Conservation (phyloP, 2,797 vertebrate species). For the Oophaga sylvatica region DNA sequence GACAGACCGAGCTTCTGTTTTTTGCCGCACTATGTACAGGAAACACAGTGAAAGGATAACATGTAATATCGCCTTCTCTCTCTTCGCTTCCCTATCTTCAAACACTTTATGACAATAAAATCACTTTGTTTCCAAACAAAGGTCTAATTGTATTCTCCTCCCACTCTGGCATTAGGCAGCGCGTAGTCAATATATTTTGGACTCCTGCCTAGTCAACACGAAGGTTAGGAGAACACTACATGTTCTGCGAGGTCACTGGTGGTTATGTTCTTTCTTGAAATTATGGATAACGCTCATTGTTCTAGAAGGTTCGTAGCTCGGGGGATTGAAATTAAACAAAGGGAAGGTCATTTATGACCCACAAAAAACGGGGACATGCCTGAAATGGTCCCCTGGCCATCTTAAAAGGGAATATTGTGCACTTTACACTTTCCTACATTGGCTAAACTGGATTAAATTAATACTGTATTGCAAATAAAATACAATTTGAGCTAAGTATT, state of each 20-base stretch:
- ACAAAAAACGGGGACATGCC: not conserved
- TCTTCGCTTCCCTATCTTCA: conserved; percentile 35
- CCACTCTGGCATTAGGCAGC: conserved; percentile 17
- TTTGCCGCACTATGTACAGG: conserved; percentile 23
- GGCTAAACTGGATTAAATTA: not conserved
- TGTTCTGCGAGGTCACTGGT: conserved; percentile 12
- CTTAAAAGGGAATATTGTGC: not conserved
- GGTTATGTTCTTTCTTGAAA: not conserved
- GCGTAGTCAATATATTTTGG: conserved; percentile 46
- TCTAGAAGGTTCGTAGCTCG: not conserved
- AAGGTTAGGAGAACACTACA: conserved; percentile 29
- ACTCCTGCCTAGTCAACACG: conserved; percentile 33
- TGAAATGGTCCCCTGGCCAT: not conserved
- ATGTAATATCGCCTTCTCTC: conserved; percentile 25
- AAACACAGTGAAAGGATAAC: conserved; percentile 21
- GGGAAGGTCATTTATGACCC: not conserved
- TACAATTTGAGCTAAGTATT: not conserved
- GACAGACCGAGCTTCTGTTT: conserved; percentile 15
- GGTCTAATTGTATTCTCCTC: conserved; percentile 33
- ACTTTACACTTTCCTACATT: not conserved
- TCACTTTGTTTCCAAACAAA: conserved; percentile 37
- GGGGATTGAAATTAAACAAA: not conserved
- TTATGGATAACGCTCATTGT: conserved; percentile 6
- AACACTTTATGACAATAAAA: conserved; percentile 41
- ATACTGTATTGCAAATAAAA: not conserved